A percentile compares a stretch with the other conserved stretches of the same genome.
These are phyloP conservation scores for Harpegnathos saltator DNA, from an alignment of 1,140 invertebrate species.

Conservation along the genomic window DNA sequence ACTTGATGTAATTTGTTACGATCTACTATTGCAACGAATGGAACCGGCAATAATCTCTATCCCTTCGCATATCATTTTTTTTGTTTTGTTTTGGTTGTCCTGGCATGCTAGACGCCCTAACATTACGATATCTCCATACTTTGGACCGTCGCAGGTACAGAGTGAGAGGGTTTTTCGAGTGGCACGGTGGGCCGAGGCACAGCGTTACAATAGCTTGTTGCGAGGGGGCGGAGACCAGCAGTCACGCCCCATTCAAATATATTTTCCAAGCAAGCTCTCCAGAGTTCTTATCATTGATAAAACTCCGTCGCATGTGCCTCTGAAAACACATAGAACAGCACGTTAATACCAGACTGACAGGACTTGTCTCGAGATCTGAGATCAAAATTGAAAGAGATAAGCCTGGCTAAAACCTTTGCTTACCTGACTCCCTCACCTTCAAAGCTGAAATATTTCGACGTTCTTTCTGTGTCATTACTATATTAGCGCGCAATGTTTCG, in stretches of 20 bases:
- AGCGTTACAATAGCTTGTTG: slow-evolving; percentile 84
- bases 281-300: slow-evolving; percentile 85
- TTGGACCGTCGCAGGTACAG: slow-evolving; percentile 85
- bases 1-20: slow-evolving; percentile 72
- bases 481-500: background rate
- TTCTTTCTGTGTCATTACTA: slow-evolving; percentile 54
- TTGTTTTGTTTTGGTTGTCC: slow-evolving; percentile 60
- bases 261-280: slow-evolving; percentile 84
- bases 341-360: slow-evolving; percentile 86
- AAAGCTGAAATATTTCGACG: slow-evolving; percentile 80
- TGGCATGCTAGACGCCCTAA: slow-evolving; percentile 77
- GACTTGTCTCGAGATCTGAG: slow-evolving; percentile 77
- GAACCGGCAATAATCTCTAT: slow-evolving; percentile 65
- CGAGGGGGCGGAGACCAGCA: slow-evolving; percentile 80
- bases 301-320: slow-evolving; percentile 86
- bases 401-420: slow-evolving; percentile 61
- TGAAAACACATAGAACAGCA: slow-evolving; percentile 86
- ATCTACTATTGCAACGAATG: slow-evolving; percentile 67
- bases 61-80: slow-evolving; percentile 38
- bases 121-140: slow-evolving; percentile 83
- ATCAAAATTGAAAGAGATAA: slow-evolving; percentile 74
- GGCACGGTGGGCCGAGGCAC: slow-evolving; percentile 84
- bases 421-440: slow-evolving; percentile 62
- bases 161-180: slow-evolving; percentile 85
- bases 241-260: slow-evolving; percentile 82